Evolutionary conservation across 2,888 invertebrate species (phyloP), one percentile per base, ranked within the genome.

Genomic region (Cylloceria caligata): DNA sequence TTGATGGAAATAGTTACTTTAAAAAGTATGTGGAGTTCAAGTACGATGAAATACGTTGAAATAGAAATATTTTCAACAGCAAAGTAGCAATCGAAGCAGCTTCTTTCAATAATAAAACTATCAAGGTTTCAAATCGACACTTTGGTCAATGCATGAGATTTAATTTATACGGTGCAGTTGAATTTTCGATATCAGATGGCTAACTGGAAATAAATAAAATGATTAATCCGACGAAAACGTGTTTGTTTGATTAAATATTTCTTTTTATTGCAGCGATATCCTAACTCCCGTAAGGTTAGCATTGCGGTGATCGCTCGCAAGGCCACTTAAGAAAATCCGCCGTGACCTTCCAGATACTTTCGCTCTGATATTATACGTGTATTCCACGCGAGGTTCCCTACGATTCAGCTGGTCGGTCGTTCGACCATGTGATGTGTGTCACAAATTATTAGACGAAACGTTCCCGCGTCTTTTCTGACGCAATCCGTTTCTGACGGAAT

Each of bases 381-480:
- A 27, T 57, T 24, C 49, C 42, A 19, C 13, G 49, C 73, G 49
- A 36, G 68, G 73, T 65, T 64, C 68, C 13, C 81, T 36, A 21
- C 68, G 19, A 65, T 57, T 81, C 69, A 81, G 69, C 81, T 68
- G 72, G 13, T 83, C 7, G 72, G 13, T 83, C 7, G 60, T 45
- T 34, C 68, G 36, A n/a, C 42, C 6, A 24, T 27, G n/a, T n/a
- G n/a, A 34, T 7, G 72, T 30, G 72, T 60, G 30, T 60, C 60
- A 45, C 45, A 36, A 47, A 47, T 57, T 9, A 19, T 7, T n/a
- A n/a, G n/a, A 19, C 30, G 30, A 27, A 21, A 27, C 34, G 24
- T 55, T 60, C 47, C 47, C 69, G 60, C 68, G 68, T 86, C 85
- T 87, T 83, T 60, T 80, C 86, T 89, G 88, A 88, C 81, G 89